These are phyloP conservation scores for Proterorhinus semilunaris DNA, from an alignment of 2,113 vertebrate genomes.

Conservation along the genomic window DNA sequence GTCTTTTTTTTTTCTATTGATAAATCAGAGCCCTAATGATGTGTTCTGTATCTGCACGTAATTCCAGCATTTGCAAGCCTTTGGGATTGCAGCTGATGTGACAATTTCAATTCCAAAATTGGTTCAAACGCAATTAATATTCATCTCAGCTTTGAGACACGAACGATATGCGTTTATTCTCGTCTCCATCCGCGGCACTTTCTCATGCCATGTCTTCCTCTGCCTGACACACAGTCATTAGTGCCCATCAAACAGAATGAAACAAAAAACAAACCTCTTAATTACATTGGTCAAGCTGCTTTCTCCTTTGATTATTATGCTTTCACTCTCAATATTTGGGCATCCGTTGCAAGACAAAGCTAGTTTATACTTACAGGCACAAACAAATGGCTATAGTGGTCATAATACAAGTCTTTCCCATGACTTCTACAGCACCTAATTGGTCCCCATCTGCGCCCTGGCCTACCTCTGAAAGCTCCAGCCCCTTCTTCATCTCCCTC, in stretches of 20 bases:
- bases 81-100: too few species aligned
- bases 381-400: conserved; percentile 12
- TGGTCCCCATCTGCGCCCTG: conserved; percentile 60
- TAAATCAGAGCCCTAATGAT: too few species aligned
- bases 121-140: too few species aligned
- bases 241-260: conserved; percentile 45
- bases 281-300: conserved; percentile 35
- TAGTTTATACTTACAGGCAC: conserved; percentile 24
- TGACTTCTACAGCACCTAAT: conserved; percentile 32
- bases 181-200: too few species aligned
- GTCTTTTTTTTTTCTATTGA: too few species aligned
- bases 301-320: conserved; percentile 58
- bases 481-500: conserved; percentile 63
- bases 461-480: conserved; percentile 41
- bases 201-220: background rate
- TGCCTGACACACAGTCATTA: conserved; percentile 50
- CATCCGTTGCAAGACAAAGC: conserved; percentile 33
- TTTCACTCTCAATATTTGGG: conserved; percentile 37
- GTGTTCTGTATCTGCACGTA: too few species aligned
- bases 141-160: too few species aligned
- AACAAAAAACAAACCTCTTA: conserved; percentile 60
- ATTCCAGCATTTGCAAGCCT: too few species aligned
- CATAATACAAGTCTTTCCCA: conserved; percentile 30
- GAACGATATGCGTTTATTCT: too few species aligned
- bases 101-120: too few species aligned